phyloP scores from a whole-genome alignment of 2,797 vertebrate species.

The Calcarius lapponicus region DNA sequence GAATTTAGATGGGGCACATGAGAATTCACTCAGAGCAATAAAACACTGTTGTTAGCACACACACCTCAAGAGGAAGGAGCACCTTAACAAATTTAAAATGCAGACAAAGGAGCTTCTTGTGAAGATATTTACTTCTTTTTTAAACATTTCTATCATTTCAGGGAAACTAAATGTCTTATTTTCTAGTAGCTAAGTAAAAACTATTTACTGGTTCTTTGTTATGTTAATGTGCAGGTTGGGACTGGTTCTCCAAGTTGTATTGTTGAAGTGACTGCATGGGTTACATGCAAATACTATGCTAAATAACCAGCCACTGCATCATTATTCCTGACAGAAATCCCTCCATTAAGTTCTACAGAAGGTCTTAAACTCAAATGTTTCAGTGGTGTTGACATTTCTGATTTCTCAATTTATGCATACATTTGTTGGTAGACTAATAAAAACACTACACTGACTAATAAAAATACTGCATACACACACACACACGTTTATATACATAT shows the following conservation, averaged over 20 bases:
- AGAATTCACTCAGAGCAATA: background rate
- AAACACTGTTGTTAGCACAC: background rate
- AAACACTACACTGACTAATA: background rate
- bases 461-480: background rate
- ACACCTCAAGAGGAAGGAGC: background rate
- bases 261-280: background rate
- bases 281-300: background rate
- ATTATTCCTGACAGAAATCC: conserved; percentile 12
- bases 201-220: conserved; percentile 2
- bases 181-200: background rate
- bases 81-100: background rate
- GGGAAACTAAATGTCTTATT: background rate
- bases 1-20: background rate
- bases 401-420: background rate
- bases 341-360: background rate
- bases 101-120: background rate
- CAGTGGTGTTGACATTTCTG: background rate
- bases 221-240: background rate
- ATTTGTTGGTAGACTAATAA: background rate
- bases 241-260: background rate
- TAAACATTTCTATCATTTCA: background rate
- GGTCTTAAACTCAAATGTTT: background rate
- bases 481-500: background rate
- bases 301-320: background rate
- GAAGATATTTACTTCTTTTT: background rate